phyloP scores from a whole-genome alignment of 2,797 vertebrate species.

The Spea hammondii region DNA sequence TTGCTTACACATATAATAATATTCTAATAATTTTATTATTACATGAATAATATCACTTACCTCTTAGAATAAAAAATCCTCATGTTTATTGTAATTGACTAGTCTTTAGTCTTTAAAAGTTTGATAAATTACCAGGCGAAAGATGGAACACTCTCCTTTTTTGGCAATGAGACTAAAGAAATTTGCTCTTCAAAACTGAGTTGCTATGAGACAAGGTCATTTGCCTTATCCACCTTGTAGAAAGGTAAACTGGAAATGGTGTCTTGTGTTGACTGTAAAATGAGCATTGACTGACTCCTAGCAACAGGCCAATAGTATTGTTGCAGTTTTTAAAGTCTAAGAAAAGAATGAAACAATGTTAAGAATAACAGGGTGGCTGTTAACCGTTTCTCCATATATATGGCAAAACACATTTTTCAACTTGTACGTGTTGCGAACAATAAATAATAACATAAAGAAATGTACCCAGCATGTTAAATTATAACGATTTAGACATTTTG shows the following conservation, averaged over 20 bases:
- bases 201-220: conserved; percentile 65
- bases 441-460: too few relatives aligned
- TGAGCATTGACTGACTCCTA: conserved; percentile 58
- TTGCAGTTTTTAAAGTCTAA: conserved; percentile 2
- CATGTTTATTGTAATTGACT: not conserved
- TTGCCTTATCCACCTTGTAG: conserved; percentile 58
- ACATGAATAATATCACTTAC: not conserved
- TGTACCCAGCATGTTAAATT: too few relatives aligned
- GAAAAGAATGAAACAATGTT: not conserved
- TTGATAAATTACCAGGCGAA: too few relatives aligned
- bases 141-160: not conserved
- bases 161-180: not conserved
- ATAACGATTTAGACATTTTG: too few relatives aligned
- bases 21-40: too few relatives aligned
- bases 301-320: conserved; percentile 55
- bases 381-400: too few relatives aligned
- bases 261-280: conserved; percentile 56
- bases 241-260: conserved; percentile 53
- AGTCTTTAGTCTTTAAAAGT: not conserved
- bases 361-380: too few relatives aligned
- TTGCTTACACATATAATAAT: too few relatives aligned
- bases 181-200: conserved; percentile 47
- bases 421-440: too few relatives aligned
- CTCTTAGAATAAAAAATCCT: not conserved
- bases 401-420: too few relatives aligned